Percentiles rank a stretch among this genome's conserved stretches.
Evolutionary conservation across 2,888 invertebrate genomes (phyloP).

Genomic region (Rotaria macrura): DNA sequence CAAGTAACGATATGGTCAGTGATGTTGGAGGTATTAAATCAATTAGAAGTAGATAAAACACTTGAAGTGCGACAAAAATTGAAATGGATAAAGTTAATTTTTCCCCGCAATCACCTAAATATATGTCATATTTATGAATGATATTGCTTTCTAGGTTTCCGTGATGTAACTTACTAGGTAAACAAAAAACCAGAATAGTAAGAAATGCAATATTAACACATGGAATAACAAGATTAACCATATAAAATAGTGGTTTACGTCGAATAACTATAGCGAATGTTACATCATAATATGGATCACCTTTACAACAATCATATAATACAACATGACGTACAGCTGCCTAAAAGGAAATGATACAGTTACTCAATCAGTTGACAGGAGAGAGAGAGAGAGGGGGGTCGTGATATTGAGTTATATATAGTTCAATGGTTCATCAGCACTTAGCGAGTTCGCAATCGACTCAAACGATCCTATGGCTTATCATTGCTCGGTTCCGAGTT

Average conservation of each 20-base stretch:
- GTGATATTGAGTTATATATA: too few relatives aligned
- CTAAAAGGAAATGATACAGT: constrained; percentile 35
- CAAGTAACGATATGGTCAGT: constrained; percentile 58
- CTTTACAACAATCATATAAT: constrained; percentile 66
- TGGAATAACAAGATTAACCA: constrained; percentile 35
- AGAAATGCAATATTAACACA: constrained; percentile 35
- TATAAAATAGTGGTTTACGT: constrained; percentile 35
- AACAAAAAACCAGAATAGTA: constrained; percentile 34
- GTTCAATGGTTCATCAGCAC: too few relatives aligned
- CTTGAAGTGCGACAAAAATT: constrained; percentile 91
- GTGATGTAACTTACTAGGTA: constrained; percentile 23
- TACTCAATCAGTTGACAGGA: too few relatives aligned
- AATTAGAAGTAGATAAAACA: constrained; percentile 93
- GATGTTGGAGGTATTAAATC: constrained; percentile 94
- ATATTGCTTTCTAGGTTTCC: not conserved
- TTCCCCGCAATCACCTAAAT: constrained; percentile 29
- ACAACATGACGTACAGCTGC: constrained; percentile 38
- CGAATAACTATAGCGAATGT: constrained; percentile 32
- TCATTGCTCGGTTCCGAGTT: too few relatives aligned
- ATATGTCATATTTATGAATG: too few relatives aligned
- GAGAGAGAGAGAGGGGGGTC: too few relatives aligned
- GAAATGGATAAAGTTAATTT: constrained; percentile 74
- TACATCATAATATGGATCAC: constrained; percentile 42
- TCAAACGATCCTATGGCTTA: too few relatives aligned
- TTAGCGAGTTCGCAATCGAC: too few relatives aligned